Evolutionary conservation across 1,140 invertebrate species (phyloP).

Genomic region (Lucilia sericata): DNA sequence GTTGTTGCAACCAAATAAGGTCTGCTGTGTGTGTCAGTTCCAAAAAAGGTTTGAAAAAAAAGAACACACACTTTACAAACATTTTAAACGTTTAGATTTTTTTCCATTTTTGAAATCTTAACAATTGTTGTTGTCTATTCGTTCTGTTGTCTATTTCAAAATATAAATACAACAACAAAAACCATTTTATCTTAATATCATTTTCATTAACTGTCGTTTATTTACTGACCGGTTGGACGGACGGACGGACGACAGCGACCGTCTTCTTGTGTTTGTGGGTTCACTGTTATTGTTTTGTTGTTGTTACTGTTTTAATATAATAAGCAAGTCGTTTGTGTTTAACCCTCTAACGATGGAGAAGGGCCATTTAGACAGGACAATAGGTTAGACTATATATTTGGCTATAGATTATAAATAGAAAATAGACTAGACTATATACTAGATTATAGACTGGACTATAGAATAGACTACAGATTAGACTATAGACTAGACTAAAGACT

Average conservation of each 20-base stretch:
- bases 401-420: no score
- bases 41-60: neutral
- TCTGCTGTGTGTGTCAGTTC: neutral
- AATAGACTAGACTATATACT: no score
- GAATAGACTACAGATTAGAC: no score
- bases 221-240: conserved; percentile 5
- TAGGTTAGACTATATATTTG: no score
- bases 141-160: neutral
- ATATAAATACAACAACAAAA: neutral
- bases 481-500: no score
- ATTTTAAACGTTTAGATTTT: neutral
- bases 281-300: neutral
- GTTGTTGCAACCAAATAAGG: neutral
- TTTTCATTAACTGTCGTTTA: conserved; percentile 28
- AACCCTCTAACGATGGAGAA: neutral
- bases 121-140: neutral
- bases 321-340: neutral
- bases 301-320: neutral
- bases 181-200: conserved; percentile 34
- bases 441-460: no score
- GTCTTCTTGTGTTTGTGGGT: neutral
- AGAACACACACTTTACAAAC: neutral
- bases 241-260: neutral
- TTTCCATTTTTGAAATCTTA: neutral
- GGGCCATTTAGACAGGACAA: no score